phyloP scores from a whole-genome alignment of 92 coral and sea anemone species.

The Virgularia gustaviana region DNA sequence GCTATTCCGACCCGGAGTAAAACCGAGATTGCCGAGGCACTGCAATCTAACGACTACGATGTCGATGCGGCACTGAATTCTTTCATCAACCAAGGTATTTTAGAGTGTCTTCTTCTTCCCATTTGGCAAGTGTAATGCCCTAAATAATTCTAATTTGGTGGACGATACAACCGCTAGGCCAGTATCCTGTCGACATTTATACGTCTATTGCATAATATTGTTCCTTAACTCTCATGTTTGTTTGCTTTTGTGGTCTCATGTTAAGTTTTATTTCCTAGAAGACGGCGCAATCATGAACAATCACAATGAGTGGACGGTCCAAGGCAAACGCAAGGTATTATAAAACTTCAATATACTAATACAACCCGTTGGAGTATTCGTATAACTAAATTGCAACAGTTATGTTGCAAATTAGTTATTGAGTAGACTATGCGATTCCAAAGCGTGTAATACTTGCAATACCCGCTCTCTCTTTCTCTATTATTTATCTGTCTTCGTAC shows the following conservation, averaged over 20 bases:
- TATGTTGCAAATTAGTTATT: background rate
- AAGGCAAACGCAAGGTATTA: conserved; percentile 27
- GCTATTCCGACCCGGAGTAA: conserved; percentile 82
- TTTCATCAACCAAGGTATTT: too few relatives aligned
- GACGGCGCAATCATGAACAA: conserved; percentile 24
- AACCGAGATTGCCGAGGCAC: conserved; percentile 73
- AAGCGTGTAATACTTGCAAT: background rate
- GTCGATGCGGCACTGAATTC: conserved; percentile 76
- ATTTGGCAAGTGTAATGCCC: conserved; percentile 3
- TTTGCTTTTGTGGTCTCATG: background rate
- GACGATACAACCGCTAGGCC: background rate
- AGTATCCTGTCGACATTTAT: conserved; percentile 24
- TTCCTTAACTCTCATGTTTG: background rate
- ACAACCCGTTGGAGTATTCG: background rate
- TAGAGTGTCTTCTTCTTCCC: conserved; percentile 1
- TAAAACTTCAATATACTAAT: too few relatives aligned
- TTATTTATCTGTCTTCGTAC: too few relatives aligned
- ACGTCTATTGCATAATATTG: background rate
- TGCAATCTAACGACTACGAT: conserved; percentile 90
- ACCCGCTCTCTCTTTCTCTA: too few relatives aligned
- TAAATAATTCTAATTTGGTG: background rate
- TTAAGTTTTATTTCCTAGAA: background rate
- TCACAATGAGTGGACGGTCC: conserved; percentile 31
- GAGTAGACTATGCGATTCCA: background rate
- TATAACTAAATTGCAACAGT: background rate